A percentile compares a stretch with the other conserved stretches of the same genome.
These are phyloP conservation scores for Spilarctia lutea DNA, from an alignment of 2,888 invertebrate species.

Conservation along the genomic window DNA sequence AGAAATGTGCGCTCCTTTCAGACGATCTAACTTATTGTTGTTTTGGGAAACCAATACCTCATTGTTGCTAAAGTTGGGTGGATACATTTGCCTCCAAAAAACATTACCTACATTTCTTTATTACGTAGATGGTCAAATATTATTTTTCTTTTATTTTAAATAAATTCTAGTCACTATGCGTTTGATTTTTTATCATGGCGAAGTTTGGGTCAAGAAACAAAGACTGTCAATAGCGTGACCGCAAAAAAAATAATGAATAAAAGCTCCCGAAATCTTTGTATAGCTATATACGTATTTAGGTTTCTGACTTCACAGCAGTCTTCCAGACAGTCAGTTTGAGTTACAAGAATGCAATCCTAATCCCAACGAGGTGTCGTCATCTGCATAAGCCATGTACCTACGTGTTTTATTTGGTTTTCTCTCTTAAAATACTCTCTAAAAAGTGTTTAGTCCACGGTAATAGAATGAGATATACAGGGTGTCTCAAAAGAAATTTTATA, in stretches of 20 bases:
- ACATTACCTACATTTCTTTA: neutral
- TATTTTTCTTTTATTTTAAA: neutral
- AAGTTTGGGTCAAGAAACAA: neutral
- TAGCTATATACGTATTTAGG: neutral
- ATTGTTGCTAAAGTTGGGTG: slow-evolving; percentile 7
- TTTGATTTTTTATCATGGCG: neutral
- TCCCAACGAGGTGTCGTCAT: neutral
- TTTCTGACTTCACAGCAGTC: neutral
- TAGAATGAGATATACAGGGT: neutral
- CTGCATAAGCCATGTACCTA: neutral
- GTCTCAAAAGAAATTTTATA: no score
- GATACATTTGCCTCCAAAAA: neutral
- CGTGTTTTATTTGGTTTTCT: neutral
- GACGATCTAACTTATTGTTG: slow-evolving; percentile 25
- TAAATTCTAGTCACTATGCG: neutral
- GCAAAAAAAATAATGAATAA: neutral
- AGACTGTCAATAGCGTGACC: neutral
- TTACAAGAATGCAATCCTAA: neutral
- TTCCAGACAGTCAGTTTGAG: neutral
- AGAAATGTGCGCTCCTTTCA: slow-evolving; percentile 47
- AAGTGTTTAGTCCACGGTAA: neutral
- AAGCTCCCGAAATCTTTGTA: no score
- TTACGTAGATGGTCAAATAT: neutral
- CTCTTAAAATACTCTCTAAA: neutral
- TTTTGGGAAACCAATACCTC: slow-evolving; percentile 12